Evolutionary conservation across 2,113 vertebrate species (phyloP).

Genomic region (Danionella cerebrum): DNA sequence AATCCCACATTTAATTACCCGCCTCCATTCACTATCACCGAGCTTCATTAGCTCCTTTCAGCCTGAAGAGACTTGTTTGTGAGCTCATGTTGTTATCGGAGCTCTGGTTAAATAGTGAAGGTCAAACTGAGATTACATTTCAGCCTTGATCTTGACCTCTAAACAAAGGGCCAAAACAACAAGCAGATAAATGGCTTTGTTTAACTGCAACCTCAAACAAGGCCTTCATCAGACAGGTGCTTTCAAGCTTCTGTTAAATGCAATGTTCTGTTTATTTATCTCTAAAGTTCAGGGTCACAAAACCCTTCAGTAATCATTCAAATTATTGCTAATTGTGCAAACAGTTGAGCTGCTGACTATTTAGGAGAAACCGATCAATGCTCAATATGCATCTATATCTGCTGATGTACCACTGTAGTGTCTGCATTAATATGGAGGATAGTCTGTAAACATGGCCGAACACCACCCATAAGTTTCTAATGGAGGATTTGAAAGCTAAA

Average conservation of each 20-base stretch:
- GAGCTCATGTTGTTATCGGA: not conserved
- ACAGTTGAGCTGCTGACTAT: not conserved
- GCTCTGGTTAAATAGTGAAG: not conserved
- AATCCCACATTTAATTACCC: not conserved
- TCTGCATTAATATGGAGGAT: too few species aligned
- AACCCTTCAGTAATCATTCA: not conserved
- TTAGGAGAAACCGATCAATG: too few species aligned
- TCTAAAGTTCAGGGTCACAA: not conserved
- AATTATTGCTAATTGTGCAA: not conserved
- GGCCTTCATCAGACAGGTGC: not conserved
- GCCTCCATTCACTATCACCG: not conserved
- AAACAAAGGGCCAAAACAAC: not conserved
- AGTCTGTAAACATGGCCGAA: too few species aligned
- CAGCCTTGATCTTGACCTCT: not conserved
- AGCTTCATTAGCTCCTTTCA: not conserved
- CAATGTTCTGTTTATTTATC: too few species aligned
- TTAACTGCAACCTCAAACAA: not conserved
- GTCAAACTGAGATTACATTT: not conserved
- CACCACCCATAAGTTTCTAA: too few species aligned
- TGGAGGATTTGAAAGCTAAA: too few species aligned
- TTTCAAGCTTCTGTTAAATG: too few species aligned
- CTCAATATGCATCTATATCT: too few species aligned
- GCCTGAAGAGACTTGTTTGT: not conserved
- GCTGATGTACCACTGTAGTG: too few species aligned
- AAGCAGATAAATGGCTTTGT: not conserved